A percentile compares a stretch with the other conserved stretches of the same genome.
Conservation (phyloP, 2,797 vertebrate genomes). For the Alauda arvensis region DNA sequence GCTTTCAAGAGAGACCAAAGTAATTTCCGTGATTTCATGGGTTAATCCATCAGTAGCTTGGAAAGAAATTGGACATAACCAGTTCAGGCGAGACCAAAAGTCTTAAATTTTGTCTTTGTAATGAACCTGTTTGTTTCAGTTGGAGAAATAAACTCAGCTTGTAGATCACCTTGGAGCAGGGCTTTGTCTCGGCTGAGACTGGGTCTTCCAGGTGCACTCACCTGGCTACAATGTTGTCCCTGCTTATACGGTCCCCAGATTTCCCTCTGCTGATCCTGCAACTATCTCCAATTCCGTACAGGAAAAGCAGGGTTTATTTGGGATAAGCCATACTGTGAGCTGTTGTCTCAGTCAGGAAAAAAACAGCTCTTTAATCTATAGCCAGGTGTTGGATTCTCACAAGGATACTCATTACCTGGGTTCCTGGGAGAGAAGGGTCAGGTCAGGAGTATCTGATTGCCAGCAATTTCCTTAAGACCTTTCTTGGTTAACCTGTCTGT, state of each 20-base stretch:
- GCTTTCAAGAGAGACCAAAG: neutral
- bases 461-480: conserved; percentile 29
- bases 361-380: conserved; percentile 26
- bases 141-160: neutral
- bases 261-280: neutral
- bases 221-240: neutral
- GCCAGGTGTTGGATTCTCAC: conserved; percentile 25
- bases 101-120: neutral
- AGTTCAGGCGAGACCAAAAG: neutral
- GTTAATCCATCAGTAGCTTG: neutral
- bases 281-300: neutral
- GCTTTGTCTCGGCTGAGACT: neutral
- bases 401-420: conserved; percentile 35
- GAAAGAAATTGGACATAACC: neutral
- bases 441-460: conserved; percentile 49
- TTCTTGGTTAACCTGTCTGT: conserved; percentile 9
- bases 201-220: neutral
- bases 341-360: neutral
- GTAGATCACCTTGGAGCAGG: neutral
- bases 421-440: conserved; percentile 33
- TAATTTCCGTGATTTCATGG: neutral
- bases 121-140: neutral
- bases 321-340: neutral
- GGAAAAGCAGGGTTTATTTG: neutral
- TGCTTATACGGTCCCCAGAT: neutral